phyloP scores from a whole-genome alignment of 2,888 invertebrate genomes.

The Drosophila prostipennis region DNA sequence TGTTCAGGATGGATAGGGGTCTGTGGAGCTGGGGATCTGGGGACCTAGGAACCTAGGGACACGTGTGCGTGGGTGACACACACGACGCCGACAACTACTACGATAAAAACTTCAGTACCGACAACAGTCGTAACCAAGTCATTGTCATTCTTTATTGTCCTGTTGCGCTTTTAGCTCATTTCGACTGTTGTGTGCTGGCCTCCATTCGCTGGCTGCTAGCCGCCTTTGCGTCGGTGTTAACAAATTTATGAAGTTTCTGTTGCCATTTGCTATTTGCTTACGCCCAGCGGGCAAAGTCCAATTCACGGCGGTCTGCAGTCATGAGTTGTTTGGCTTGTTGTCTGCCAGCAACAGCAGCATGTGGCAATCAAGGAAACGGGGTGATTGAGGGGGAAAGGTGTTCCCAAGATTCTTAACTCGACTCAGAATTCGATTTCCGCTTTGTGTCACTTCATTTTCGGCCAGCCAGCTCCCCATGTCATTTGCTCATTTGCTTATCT shows the following conservation, averaged over 20 bases:
- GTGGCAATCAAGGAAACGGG: conserved; percentile 26
- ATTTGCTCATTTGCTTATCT: conserved; percentile 49
- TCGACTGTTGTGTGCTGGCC: conserved; percentile 28
- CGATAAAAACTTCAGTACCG: conserved; percentile 5
- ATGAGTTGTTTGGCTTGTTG: conserved; percentile 32
- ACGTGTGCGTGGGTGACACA: conserved; percentile 55
- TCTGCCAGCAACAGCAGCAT: conserved; percentile 24
- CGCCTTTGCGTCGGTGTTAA: conserved; percentile 48
- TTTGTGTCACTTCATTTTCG: conserved; percentile 49
- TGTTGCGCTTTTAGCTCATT: conserved; percentile 48
- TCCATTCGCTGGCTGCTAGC: conserved; percentile 5
- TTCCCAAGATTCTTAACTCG: conserved; percentile 44
- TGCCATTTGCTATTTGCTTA: conserved; percentile 41
- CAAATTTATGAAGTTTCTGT: conserved; percentile 49
- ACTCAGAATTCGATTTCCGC: conserved; percentile 47
- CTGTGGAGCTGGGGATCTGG: conserved; percentile 17
- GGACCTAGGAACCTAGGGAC: conserved; percentile 27
- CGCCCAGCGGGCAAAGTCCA: conserved; percentile 51
- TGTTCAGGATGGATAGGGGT: conserved; percentile 13
- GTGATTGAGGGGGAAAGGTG: conserved; percentile 2
- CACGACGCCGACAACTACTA: conserved; percentile 32
- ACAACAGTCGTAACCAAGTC: conserved; percentile 38
- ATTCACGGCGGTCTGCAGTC: conserved; percentile 49
- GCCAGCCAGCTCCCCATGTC: conserved; percentile 26
- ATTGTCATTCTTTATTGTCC: conserved; percentile 48